Conservation (phyloP, 2,113 vertebrate species). For the Anarrhichthys ocellatus region DNA sequence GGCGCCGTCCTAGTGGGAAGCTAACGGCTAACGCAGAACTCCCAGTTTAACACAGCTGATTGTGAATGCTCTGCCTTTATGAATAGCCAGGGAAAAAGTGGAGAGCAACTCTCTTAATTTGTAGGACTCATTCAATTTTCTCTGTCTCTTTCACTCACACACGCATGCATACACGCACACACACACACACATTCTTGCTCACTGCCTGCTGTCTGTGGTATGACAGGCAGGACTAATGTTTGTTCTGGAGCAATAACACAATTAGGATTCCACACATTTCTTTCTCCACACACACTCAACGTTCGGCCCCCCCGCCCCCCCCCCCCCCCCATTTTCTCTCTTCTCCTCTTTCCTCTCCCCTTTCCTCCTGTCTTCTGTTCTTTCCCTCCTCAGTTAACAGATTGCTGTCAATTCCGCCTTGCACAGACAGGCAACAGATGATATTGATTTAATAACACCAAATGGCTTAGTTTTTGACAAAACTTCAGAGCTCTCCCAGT, state of each 20-base stretch:
- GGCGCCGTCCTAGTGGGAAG: slow-evolving; percentile 41
- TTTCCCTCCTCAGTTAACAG: not conserved
- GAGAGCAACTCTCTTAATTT: slow-evolving; percentile 51
- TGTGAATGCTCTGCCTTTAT: slow-evolving; percentile 37
- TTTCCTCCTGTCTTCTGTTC: not conserved
- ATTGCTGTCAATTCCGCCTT: slow-evolving; percentile 37
- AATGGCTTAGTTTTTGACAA: slow-evolving; percentile 34
- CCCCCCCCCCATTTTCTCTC: not conserved
- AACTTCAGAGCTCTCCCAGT: slow-evolving; percentile 10
- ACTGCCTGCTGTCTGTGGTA: slow-evolving; percentile 68
- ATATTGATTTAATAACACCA: slow-evolving; percentile 52
- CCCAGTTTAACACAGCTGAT: slow-evolving; percentile 40
- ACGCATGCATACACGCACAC: not conserved
- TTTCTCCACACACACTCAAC: slow-evolving; percentile 52
- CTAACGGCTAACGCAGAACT: slow-evolving; percentile 45
- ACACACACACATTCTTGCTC: slow-evolving; percentile 30
- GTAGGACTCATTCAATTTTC: slow-evolving; percentile 64
- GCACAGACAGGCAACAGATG: slow-evolving; percentile 39
- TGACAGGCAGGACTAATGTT: slow-evolving; percentile 80
- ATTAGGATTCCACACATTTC: slow-evolving; percentile 82
- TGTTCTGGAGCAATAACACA: slow-evolving; percentile 81
- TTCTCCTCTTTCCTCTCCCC: slow-evolving; percentile 12
- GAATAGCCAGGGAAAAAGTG: slow-evolving; percentile 32
- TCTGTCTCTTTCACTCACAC: slow-evolving; percentile 10
- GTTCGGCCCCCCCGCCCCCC: slow-evolving; percentile 1